Percentiles rank a stretch among this genome's conserved stretches.
Conservation (phyloP, 2,797 vertebrate species). For the Darevskia mixta region DNA sequence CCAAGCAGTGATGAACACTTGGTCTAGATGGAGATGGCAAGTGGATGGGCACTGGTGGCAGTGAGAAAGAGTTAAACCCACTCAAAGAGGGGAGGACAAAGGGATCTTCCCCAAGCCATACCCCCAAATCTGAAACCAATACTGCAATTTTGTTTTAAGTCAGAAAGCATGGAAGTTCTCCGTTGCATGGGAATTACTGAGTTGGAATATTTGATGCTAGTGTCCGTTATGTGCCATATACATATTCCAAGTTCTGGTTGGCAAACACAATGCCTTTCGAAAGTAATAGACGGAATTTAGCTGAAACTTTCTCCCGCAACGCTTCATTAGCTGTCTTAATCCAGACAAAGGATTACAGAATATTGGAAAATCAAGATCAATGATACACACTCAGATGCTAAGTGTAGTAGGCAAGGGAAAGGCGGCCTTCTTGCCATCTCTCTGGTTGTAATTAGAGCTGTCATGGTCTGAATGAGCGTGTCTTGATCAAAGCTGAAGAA, state of each 20-base stretch:
- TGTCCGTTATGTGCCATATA: slow-evolving; percentile 14
- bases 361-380: slow-evolving; percentile 50
- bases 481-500: slow-evolving; percentile 70
- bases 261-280: slow-evolving; percentile 36
- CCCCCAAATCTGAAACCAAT: neutral
- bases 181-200: slow-evolving; percentile 16
- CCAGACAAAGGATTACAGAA: slow-evolving; percentile 23
- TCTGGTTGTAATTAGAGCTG: slow-evolving; percentile 58
- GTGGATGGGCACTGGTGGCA: neutral
- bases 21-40: neutral
- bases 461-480: slow-evolving; percentile 46
- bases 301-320: slow-evolving; percentile 27
- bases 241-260: slow-evolving; percentile 42
- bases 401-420: slow-evolving; percentile 50
- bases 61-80: neutral
- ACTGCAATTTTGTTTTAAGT: neutral
- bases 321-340: slow-evolving; percentile 29
- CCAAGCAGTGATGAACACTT: neutral
- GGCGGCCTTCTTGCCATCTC: slow-evolving; percentile 39
- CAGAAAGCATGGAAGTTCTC: slow-evolving; percentile 10
- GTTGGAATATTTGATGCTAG: slow-evolving; percentile 42
- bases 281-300: slow-evolving; percentile 27
- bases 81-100: neutral
- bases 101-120: too few species aligned
- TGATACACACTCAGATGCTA: slow-evolving; percentile 40